phyloP scores from a whole-genome alignment of 92 coral and sea anemone genomes.

The Epizoanthus rinbou region DNA sequence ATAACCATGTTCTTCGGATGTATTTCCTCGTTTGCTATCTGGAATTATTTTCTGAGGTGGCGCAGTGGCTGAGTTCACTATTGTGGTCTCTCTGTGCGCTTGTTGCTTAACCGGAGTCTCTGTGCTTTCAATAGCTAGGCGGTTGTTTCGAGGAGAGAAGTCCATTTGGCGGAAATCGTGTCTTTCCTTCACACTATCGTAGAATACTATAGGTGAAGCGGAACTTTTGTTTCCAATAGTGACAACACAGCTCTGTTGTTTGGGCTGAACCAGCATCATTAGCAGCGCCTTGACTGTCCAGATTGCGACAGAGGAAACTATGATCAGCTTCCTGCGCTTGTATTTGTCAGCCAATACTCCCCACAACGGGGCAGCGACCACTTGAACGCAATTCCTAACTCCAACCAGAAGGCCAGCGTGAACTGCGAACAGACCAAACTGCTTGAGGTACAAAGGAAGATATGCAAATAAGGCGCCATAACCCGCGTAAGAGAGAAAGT shows the following conservation, averaged over 20 bases:
- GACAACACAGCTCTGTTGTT: conserved; percentile 45
- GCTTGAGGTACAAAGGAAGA: conserved; percentile 60
- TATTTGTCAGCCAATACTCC: conserved; percentile 55
- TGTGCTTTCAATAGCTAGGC: not conserved
- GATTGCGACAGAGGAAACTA: conserved; percentile 39
- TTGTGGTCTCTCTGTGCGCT: not conserved
- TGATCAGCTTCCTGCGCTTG: conserved; percentile 52
- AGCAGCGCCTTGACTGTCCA: conserved; percentile 51
- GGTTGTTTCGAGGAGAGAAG: not conserved
- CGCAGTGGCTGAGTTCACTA: not conserved
- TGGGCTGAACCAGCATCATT: conserved; percentile 51
- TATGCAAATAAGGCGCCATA: conserved; percentile 55
- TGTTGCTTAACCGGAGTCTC: not conserved
- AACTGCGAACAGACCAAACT: conserved; percentile 52
- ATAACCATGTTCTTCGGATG: not conserved
- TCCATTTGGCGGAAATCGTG: not conserved
- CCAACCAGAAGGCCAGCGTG: conserved; percentile 57
- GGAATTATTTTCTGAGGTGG: not conserved
- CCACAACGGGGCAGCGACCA: conserved; percentile 58
- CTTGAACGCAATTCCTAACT: conserved; percentile 53
- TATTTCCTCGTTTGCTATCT: not conserved
- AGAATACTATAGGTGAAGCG: conserved; percentile 32
- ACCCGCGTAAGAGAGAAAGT: conserved; percentile 56
- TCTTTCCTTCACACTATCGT: conserved; percentile 23
- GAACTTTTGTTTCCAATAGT: conserved; percentile 33